Conservation (phyloP, 2,888 invertebrate genomes). For the Tinea trinotella region DNA sequence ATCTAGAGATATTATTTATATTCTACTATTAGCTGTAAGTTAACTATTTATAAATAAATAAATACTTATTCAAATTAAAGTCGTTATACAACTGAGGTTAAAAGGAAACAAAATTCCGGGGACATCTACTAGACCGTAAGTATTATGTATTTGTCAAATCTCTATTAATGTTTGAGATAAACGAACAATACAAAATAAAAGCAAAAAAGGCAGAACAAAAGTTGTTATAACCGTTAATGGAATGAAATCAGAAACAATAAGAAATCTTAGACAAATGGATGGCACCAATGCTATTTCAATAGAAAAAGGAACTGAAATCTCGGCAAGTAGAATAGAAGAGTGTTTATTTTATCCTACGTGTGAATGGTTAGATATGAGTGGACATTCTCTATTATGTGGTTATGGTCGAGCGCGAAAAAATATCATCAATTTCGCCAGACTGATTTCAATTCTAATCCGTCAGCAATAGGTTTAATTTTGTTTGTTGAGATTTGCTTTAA, state of each 20-base stretch:
- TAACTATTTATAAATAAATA: too few species aligned
- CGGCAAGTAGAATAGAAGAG: conserved; percentile 11
- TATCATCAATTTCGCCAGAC: not conserved
- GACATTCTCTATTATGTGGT: conserved; percentile 18
- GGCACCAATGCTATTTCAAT: conserved; percentile 56
- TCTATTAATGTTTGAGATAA: not conserved
- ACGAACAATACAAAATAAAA: not conserved
- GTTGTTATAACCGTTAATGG: conserved; percentile 46
- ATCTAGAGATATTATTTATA: too few species aligned
- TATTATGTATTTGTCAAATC: not conserved
- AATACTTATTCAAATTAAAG: too few species aligned
- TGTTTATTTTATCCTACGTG: conserved; percentile 52
- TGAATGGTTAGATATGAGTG: conserved; percentile 28
- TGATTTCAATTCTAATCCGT: not conserved
- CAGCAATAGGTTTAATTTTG: not conserved
- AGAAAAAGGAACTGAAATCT: conserved; percentile 24
- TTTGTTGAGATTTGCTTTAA: too few species aligned
- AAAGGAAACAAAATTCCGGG: too few species aligned
- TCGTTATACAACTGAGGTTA: too few species aligned
- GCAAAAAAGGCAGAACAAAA: not conserved
- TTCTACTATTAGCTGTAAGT: too few species aligned
- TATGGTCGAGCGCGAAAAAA: conserved; percentile 17
- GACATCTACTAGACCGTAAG: too few species aligned
- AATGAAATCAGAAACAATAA: conserved; percentile 58
- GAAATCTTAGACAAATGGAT: conserved; percentile 65